Base-by-base conservation (phyloP, 23 tunicate species). In the Styela clava region DNA sequence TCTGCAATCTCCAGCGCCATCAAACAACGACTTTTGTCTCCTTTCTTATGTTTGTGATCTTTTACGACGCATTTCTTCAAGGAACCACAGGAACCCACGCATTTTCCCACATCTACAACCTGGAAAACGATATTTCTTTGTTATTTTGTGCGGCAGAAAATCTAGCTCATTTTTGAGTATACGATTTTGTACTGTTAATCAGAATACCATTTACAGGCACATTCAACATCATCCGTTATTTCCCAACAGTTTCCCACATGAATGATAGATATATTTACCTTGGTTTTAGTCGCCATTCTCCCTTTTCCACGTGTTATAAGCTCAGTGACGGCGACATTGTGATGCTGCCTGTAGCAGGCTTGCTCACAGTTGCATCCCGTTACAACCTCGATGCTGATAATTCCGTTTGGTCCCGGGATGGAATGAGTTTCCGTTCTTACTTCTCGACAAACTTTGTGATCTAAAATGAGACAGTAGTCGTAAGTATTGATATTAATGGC, bases 1-100 rank as follows among this genome's bases (percentile, higher is more conserved):
- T 89, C 95, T 80, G 36, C 37, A 23, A 86, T 89, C 71, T 89
- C 95, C 32, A 89, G 83, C 29, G 95, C 79, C 95, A 89, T 89
- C 69, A 89, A 64, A 68, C 95, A 89, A 61, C 78, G 78, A 35
- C 69, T 79, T 44, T 76, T 35, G 7, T 20, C 27, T 22, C 33
- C 64, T 3, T 33, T 28, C 22, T 26, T 31, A 2, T 52, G 67
- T 26, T 81, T 81, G 24, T 71, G 61, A 20, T 83, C 74, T 32
- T 71, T 63, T 23, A 89, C 82, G n/a, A 89, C 89, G 73, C 95
- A 89, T 56, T 69, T 83, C 61, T 85, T 88, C 0, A 89, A 80
- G 18, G 95, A 88, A 21, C 78, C 78, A 72, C 95, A 89, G 22
- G 89, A 73, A n/a, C 95, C 95, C 2, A 82, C 86, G 73, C 95